Conservation (phyloP, 2,888 invertebrate species). For the Platycheirus rosarum region DNA sequence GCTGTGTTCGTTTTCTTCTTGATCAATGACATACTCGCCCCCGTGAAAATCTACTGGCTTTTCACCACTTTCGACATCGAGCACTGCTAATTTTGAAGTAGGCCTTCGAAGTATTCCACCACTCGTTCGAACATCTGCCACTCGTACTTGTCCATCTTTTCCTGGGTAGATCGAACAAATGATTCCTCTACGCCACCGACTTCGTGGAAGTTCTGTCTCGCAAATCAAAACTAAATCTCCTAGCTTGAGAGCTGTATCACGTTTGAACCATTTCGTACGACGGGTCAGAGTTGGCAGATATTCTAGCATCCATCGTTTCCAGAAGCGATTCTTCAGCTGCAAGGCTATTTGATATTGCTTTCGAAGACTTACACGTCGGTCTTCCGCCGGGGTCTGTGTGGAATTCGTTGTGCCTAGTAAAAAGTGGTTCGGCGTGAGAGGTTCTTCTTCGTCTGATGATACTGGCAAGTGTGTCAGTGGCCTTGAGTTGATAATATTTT, state of each 20-base stretch:
- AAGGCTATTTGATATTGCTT: constrained; percentile 7
- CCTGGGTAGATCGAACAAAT: too few species aligned
- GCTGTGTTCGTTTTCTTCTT: too few species aligned
- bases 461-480: neutral
- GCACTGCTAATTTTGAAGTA: too few species aligned
- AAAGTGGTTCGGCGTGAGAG: neutral
- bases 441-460: constrained; percentile 1
- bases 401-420: neutral
- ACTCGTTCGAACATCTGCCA: too few species aligned
- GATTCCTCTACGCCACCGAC: constrained; percentile 54
- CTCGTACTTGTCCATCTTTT: too few species aligned
- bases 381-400: neutral
- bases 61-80: too few species aligned
- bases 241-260: constrained; percentile 21
- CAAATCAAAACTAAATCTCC: constrained; percentile 64
- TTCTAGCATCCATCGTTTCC: constrained; percentile 55
- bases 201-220: constrained; percentile 39
- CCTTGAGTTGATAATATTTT: neutral
- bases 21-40: too few species aligned
- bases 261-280: too few species aligned
- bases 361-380: neutral
- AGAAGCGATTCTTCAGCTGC: constrained; percentile 36
- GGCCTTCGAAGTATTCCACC: too few species aligned
- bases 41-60: too few species aligned
- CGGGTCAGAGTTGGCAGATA: constrained; percentile 65